Conservation (phyloP, 2,797 vertebrate species). For the Pipistrellus kuhlii region DNA sequence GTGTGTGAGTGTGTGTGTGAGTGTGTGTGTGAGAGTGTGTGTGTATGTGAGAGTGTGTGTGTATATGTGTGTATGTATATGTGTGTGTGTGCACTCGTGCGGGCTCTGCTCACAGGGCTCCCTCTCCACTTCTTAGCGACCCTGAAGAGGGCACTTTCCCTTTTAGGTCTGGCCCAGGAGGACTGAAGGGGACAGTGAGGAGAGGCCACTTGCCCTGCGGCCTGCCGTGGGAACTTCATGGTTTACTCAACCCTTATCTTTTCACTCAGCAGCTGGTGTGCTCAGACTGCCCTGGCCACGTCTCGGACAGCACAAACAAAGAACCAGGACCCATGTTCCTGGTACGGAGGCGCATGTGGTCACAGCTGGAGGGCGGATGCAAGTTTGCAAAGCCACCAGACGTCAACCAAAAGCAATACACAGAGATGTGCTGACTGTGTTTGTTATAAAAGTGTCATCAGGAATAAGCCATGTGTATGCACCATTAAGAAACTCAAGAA, state of each 20-base stretch:
- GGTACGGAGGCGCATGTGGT: background rate
- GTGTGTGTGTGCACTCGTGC: background rate
- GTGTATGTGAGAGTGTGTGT: no score
- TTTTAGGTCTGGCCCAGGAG: background rate
- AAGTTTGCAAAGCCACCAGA: background rate
- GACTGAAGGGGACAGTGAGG: background rate
- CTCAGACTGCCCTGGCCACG: background rate
- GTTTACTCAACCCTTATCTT: background rate
- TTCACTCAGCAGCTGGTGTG: background rate
- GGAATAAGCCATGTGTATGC: background rate
- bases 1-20: no score
- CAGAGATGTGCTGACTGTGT: background rate
- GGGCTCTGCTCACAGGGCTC: background rate
- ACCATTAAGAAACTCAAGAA: background rate
- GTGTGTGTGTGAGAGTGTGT: no score
- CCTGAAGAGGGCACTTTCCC: background rate
- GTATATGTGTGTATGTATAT: no score
- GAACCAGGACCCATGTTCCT: background rate
- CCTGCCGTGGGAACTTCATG: no score
- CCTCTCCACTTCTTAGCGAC: background rate
- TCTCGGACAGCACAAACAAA: background rate
- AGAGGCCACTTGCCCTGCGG: background rate
- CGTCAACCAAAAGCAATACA: background rate
- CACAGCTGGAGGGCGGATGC: background rate
- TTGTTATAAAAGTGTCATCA: background rate